Evolutionary conservation across 92 coral and sea anemone species (phyloP), one percentile per base, ranked within the genome.

Genomic region (Phenganax stokvisi): DNA sequence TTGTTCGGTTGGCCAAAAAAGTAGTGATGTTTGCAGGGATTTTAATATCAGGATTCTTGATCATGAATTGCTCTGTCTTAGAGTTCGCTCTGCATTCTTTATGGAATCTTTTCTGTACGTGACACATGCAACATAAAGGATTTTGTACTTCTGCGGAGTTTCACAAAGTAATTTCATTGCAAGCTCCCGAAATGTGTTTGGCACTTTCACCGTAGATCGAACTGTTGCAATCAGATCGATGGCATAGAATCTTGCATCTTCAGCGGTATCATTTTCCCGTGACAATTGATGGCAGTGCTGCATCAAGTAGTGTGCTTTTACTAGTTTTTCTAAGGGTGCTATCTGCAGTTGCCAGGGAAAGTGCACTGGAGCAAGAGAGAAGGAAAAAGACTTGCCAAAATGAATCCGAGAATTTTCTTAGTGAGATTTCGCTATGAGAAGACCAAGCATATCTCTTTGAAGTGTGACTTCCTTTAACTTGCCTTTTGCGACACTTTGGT

Each of bases 401-500:
- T 68, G 15, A 9, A 68, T 68, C 51, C 20, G 51, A 9, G 13
- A 27, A 28, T 68, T 68, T 28, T 6, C 7, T 68, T 68, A 5
- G 73, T 68, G 44, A 6, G 73, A 68, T 27, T 11, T 6, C 3
- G 73, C 73, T 27, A 68, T 12, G 73, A 68, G 73, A 28, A 68
- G 20, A 44, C 73, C 73, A 3, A 68, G 73, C 11, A 68, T 68
- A 44, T 68, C 17, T 59, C 65, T 59, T 59, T 59, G 65, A 9
- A 59, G 17, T 10, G 65, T 9, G 65, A 59, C 65, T 59, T 59
- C 65, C 10, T 59, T 59, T 15, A 25, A 9, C 65, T 59, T 59
- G 65, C 65, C 65, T 68, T 68, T 68, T 68, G 74, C 74, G 74
- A 5, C 20, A 68, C 74, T 68, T 68, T 68, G 20, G 74, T 28